phyloP scores from a whole-genome alignment of 2,113 vertebrate genomes.

The Podocnemis expansa region DNA sequence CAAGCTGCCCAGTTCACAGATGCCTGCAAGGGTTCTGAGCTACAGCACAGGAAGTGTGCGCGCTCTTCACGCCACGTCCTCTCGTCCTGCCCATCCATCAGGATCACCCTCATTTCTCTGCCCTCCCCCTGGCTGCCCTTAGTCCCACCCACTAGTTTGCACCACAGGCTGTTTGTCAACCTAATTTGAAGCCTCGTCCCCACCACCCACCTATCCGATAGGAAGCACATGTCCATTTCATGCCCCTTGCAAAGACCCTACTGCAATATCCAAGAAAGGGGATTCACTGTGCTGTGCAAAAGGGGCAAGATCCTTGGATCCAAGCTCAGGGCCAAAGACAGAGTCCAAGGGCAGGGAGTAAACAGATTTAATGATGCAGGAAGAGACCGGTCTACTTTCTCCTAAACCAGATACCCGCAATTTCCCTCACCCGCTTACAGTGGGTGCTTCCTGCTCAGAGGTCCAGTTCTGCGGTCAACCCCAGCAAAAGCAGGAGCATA shows the following conservation, averaged over 20 bases:
- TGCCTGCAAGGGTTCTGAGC: not conserved
- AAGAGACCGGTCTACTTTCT: not conserved
- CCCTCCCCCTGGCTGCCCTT: not conserved
- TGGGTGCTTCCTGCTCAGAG: fast-evolving
- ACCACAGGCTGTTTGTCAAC: fast-evolving
- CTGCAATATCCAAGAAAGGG: fast-evolving
- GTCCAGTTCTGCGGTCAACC: not conserved
- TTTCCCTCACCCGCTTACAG: not conserved
- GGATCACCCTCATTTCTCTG: fast-evolving
- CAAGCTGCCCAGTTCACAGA: slow-evolving; percentile 68
- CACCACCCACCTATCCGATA: not conserved
- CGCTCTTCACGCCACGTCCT: not conserved
- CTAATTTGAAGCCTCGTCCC: not conserved
- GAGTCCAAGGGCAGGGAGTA: not conserved
- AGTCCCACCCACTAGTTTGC: fast-evolving
- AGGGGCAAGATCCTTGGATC: not conserved
- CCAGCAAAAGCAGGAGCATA: not conserved
- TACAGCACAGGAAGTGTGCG: not conserved
- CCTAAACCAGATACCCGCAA: not conserved
- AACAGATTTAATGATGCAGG: not conserved
- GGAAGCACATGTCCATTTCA: not conserved
- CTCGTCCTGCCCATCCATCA: not conserved
- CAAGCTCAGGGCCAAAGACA: not conserved
- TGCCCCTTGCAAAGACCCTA: not conserved
- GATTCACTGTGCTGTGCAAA: fast-evolving